Base-by-base conservation (phyloP, 1,140 invertebrate species). In the Potamilus streckersoni region DNA sequence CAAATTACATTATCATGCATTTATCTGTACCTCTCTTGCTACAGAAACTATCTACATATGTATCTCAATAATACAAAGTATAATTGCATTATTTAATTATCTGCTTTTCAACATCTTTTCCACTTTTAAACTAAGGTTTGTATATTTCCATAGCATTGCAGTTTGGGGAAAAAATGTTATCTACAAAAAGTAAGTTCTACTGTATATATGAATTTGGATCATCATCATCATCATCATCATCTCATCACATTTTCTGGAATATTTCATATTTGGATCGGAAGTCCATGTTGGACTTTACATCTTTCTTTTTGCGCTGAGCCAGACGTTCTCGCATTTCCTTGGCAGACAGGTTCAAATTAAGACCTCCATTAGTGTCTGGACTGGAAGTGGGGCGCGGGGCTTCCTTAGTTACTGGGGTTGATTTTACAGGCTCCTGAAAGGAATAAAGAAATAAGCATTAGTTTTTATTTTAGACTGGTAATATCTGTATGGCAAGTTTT, bases 271-370 rank as follows among this genome's bases (percentile, higher is more conserved):
- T 87, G 62, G 79, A 73, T 78, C 82, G 79, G 63, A 87, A 87
- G 72, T 81, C 78, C 55, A 82, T 76, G 27, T 76, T 67, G 69
- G 73, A 76, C 76, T 81, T 82, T 15, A 84, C 83, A 77, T 87
- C 86, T 31, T 75, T 74, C 68, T 82, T 86, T 65, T 82, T 83
- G 62, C 81, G 81, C 19, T 69, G 56, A 63, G 80, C 80, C 17
- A 87, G 69, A 14, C 78, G 72, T 69, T 85, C 86, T 74, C 83
- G 83, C 83, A 85, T 85, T 79, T 87, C 85, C 61, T 85, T 85
- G 17, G 85, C 86, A 6, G 85, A 83, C 62, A 87, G 55, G 60
- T 79, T 74, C 55, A 81, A 64, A 57, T 74, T 71, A 60, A 81
- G 73, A 19, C 65, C 38, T 57, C 79, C 62, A 49, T 49, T 49